Conservation (phyloP, 2,113 vertebrate species). For the Centropus unirufus region DNA sequence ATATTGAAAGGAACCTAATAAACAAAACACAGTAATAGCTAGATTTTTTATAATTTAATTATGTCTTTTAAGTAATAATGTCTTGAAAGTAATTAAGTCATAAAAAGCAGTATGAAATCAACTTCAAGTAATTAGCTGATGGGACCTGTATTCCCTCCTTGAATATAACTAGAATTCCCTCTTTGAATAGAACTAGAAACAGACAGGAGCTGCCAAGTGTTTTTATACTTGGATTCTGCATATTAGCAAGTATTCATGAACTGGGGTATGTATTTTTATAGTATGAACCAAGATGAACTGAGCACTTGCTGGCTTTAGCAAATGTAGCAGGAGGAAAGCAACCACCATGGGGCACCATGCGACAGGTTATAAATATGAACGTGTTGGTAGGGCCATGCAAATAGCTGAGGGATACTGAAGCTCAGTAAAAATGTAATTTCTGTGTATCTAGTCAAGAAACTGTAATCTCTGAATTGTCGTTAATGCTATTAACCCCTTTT, state of each 20-base stretch:
- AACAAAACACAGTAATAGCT: neutral
- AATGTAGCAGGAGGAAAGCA: neutral
- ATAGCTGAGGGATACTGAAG: neutral
- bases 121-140: neutral
- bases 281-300: neutral
- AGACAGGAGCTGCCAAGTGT: neutral
- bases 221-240: neutral
- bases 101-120: neutral
- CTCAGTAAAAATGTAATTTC: neutral
- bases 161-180: neutral
- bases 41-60: neutral
- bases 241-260: neutral
- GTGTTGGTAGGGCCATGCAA: rapidly evolving
- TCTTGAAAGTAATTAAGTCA: neutral
- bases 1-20: neutral
- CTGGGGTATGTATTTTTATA: neutral
- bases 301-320: neutral
- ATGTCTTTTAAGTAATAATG: too few relatives aligned
- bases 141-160: neutral
- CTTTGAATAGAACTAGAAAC: neutral
- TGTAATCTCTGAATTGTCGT: neutral
- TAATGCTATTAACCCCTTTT: neutral
- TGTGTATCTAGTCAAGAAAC: neutral
- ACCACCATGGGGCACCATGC: constrained; percentile 60
- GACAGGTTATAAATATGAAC: neutral